Base-by-base conservation (phyloP, 2,113 vertebrate genomes). In the Oceanites oceanicus region DNA sequence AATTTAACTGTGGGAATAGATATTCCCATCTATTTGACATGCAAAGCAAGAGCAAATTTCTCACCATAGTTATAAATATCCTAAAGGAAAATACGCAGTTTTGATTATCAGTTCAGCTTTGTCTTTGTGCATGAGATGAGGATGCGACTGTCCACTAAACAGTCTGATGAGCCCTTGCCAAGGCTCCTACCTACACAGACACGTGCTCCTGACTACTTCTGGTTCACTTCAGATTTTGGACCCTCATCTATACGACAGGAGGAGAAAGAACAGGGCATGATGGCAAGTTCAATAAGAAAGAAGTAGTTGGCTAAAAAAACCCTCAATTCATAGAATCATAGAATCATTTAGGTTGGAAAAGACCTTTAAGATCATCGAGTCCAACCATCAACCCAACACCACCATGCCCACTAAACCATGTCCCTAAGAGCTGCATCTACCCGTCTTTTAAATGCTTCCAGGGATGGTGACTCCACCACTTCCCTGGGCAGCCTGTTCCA, bases 161-260 rank as follows among this genome's bases (percentile, higher is more conserved):
- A n/a, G 38, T 20, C 20, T 10, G 29, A 26, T 4, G 22, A 75
- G 45, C 27, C 67, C 67, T 58, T 23, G 29, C 21, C 67, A 23
- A 34, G 21, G 71, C n/a, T 75, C 0, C 0, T 2, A 32, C 11
- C 58, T 26, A 47, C 13, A 29, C 22, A n/a, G 27, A 34, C 1
- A 9, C 0, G 5, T 26, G 59, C 25, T 74, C 72, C 61, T 79
- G 29, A 38, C 32, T 56, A n/a, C 20, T 9, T 23, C 7, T 20
- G 40, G 18, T n/a, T 52, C 19, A 40, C 11, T 63, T 62, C 26
- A 23, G 7, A 13, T 58, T 55, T 34, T n/a, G 34, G 30, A 71
- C 25, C 11, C 9, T 38, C 56, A 49, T 15, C 36, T 58, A 10
- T 7, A 29, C 71, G 38, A 75, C 16, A 55, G 38, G 16, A 68